These are phyloP conservation scores for Thymelicus acteon DNA, from an alignment of 2,888 invertebrate species.

Conservation along the genomic window DNA sequence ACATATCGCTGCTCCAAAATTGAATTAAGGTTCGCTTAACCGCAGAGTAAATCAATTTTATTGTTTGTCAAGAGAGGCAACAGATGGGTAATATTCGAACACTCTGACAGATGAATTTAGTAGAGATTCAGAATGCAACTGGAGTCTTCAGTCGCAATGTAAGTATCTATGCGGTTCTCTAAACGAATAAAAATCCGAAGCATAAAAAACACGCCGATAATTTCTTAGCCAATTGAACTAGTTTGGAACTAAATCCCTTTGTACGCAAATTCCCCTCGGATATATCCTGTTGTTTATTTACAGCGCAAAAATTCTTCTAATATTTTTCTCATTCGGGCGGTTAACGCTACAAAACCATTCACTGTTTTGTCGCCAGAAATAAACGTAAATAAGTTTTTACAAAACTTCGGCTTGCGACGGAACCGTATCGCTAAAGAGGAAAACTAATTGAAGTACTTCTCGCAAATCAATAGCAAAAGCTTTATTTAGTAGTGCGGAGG, in stretches of 20 bases:
- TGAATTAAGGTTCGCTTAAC: conserved; percentile 33
- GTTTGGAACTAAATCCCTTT: conserved; percentile 30
- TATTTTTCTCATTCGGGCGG: conserved; percentile 40
- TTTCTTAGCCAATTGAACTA: conserved; percentile 15
- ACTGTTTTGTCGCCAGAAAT: conserved; percentile 37
- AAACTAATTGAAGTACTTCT: conserved; percentile 63
- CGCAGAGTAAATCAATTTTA: conserved; percentile 35
- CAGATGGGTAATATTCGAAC: conserved; percentile 33
- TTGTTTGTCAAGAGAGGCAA: conserved; percentile 37
- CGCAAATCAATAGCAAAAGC: conserved; percentile 64
- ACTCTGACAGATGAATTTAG: conserved; percentile 36
- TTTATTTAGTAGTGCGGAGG: conserved; percentile 61
- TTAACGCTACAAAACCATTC: conserved; percentile 39
- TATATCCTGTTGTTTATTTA: conserved; percentile 41
- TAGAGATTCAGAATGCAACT: conserved; percentile 21
- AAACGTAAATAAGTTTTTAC: conserved; percentile 40
- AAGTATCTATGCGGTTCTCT: background rate
- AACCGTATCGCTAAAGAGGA: conserved; percentile 49
- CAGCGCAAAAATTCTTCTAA: conserved; percentile 36
- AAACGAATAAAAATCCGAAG: conserved; percentile 22
- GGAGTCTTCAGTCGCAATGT: conserved; percentile 26
- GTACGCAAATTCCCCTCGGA: conserved; percentile 37
- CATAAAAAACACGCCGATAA: conserved; percentile 30
- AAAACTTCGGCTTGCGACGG: conserved; percentile 52
- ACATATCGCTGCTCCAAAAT: conserved; percentile 21